Base-by-base conservation (phyloP, 2,888 invertebrate genomes). In the Hydraecia micacea region DNA sequence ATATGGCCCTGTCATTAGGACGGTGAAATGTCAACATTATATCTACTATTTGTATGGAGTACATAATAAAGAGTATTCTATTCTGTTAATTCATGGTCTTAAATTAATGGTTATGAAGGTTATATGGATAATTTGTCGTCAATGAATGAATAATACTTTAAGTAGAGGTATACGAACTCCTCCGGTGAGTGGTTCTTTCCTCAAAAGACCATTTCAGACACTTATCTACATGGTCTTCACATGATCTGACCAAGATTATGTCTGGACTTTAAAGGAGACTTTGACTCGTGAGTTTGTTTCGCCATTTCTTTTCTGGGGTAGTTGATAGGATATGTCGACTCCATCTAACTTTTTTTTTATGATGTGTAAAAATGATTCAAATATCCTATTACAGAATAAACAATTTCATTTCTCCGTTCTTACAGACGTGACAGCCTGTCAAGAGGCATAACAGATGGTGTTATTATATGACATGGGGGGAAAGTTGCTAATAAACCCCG, bases 1-100 rank as follows among this genome's bases (percentile, higher is more conserved):
- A 74, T 42, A 69, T 42, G 42, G 32, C n/a, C 60, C 46, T 74
- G 52, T 80, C 62, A 71, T 67, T 71, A 32, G 3, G 4, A 71
- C 6, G 13, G 15, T 60, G 52, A 39, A 84, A 70, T 58, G 13
- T 58, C n/a, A 9, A n/a, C 55, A 55, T 55, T 25, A 55, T 25
- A 25, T 25, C 25, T 55, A 9, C 9, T 25, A 25, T 55, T 25
- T 9, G 21, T 55, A 25, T 25, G 25, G 25, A 9, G 9, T 52
- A 21, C 21, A 21, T 21, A 49, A 21, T 21, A 52, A 52, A 52
- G 52, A 21, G 8, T 8, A 52, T 49, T 52, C 21, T 55, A 55
- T 55, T 55, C 25, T 25, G 7, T 70, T 73, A 18, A 69, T 58
- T 11, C 13, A 2, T 36, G 15, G 25, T 28, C 25, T 62, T n/a